phyloP scores from a whole-genome alignment of 2,888 invertebrate genomes.

The Noctua janthina region DNA sequence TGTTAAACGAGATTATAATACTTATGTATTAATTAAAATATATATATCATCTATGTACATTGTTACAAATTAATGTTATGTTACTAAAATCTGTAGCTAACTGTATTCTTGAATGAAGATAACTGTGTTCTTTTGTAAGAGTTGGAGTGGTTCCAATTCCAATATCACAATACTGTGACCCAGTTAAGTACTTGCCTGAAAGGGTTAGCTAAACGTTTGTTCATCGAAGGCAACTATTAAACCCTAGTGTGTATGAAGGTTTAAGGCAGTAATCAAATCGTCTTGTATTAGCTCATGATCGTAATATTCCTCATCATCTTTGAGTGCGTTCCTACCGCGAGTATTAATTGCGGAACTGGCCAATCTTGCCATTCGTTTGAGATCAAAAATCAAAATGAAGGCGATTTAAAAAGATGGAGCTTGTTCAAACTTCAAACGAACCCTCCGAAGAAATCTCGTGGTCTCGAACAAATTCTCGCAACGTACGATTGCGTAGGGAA shows the following conservation, averaged over 20 bases:
- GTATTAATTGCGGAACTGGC: slow-evolving; percentile 2
- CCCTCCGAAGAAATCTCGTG: not conserved
- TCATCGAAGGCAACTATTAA: not conserved
- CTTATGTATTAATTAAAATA: slow-evolving; percentile 17
- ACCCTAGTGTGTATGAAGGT: slow-evolving; percentile 2
- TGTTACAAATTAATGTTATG: slow-evolving; percentile 48
- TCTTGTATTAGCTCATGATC: slow-evolving; percentile 1
- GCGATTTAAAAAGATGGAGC: not conserved
- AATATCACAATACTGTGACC: slow-evolving; percentile 47
- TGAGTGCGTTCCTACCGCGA: not conserved
- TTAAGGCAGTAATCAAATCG: slow-evolving; percentile 10
- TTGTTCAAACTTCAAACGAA: not conserved
- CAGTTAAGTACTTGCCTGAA: slow-evolving; percentile 30
- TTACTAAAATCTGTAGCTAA: slow-evolving; percentile 35
- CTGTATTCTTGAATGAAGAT: slow-evolving; percentile 7
- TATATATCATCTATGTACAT: slow-evolving; percentile 1
- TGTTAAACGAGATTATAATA: slow-evolving; percentile 32
- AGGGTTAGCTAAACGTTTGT: slow-evolving; percentile 21
- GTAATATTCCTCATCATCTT: not conserved
- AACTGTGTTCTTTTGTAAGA: slow-evolving; percentile 32
- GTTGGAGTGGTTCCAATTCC: slow-evolving; percentile 57
- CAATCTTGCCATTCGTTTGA: not conserved
- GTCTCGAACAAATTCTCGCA: not conserved
- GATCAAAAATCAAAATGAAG: not conserved
- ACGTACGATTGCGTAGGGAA: not conserved